phyloP scores from a whole-genome alignment of 1,140 invertebrate species.

The Hylaeus anthracinus region DNA sequence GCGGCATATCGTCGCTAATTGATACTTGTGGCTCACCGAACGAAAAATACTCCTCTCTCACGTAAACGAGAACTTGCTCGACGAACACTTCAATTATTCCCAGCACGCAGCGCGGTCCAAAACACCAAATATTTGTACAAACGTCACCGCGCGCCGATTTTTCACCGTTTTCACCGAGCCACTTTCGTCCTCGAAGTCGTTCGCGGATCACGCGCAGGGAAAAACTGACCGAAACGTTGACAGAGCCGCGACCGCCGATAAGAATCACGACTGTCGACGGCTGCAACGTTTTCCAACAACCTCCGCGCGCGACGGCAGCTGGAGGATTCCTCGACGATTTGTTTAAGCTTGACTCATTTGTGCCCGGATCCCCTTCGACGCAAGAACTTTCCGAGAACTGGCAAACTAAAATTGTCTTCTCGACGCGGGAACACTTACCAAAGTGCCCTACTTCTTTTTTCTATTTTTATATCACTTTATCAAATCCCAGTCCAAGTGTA shows the following conservation, averaged over 20 bases:
- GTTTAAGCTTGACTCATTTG: neutral
- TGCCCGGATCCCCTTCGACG: neutral
- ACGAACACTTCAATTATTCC: neutral
- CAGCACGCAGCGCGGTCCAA: neutral
- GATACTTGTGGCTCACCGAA: neutral
- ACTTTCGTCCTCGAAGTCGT: neutral
- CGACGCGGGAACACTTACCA: neutral
- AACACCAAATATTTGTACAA: neutral
- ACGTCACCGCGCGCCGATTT: neutral
- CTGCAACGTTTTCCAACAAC: neutral
- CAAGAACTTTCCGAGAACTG: slow-evolving; percentile 4
- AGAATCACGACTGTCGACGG: too few species aligned
- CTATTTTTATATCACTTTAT: slow-evolving; percentile 3
- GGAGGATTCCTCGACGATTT: neutral
- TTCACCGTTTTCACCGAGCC: neutral
- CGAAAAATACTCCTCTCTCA: neutral
- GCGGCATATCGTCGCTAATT: neutral
- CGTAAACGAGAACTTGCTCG: neutral
- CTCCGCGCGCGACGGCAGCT: neutral
- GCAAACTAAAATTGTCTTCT: neutral
- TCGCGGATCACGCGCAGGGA: too few species aligned
- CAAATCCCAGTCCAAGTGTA: too few species aligned
- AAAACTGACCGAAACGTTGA: neutral
- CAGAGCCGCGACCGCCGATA: neutral
- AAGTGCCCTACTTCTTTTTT: neutral